Conservation (phyloP, 2,888 invertebrate genomes). For the Aspidapion aeneum region DNA sequence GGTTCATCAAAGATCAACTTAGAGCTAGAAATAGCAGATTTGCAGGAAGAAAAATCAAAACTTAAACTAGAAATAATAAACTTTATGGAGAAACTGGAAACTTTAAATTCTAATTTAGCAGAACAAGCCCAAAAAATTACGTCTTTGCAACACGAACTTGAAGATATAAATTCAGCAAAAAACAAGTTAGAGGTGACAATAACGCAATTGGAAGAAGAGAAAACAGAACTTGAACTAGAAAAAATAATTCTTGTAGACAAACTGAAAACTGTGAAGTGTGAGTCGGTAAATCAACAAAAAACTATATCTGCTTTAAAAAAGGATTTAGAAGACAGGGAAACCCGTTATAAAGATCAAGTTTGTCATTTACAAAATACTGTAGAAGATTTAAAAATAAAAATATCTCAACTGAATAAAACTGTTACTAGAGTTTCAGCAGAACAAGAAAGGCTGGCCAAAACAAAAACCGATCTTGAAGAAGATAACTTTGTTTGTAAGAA, state of each 20-base stretch:
- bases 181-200: too few species aligned
- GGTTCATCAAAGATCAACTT: constrained; percentile 8
- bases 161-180: too few species aligned
- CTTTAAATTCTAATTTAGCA: neutral
- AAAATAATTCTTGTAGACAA: too few species aligned
- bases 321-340: constrained; percentile 1
- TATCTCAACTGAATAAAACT: neutral
- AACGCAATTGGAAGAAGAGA: too few species aligned
- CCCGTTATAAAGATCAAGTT: constrained; percentile 4
- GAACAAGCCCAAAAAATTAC: neutral
- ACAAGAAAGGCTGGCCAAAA: neutral
- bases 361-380: neutral
- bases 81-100: constrained; percentile 1
- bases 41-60: constrained; percentile 13
- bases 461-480: neutral
- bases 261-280: too few species aligned
- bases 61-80: constrained; percentile 16
- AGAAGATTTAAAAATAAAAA: neutral
- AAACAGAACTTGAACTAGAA: too few species aligned
- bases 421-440: neutral
- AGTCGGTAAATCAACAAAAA: constrained; percentile 1
- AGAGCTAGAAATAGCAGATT: constrained; percentile 6
- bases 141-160: too few species aligned
- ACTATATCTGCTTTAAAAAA: constrained; percentile 2
- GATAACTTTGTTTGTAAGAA: neutral